Conservation (phyloP, 1,140 invertebrate species). For the Cotesia glomerata region DNA sequence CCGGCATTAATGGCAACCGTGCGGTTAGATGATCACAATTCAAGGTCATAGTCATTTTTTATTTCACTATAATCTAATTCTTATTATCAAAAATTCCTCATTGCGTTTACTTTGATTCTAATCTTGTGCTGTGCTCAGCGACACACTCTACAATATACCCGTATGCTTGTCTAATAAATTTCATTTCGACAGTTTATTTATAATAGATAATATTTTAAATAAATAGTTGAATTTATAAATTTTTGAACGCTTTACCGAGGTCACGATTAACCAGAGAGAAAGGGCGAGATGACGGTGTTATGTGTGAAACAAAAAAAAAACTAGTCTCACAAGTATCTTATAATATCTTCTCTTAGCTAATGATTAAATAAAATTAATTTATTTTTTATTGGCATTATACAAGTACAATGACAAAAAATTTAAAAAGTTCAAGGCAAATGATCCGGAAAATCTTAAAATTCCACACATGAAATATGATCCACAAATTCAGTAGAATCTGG, state of each 20-base stretch:
- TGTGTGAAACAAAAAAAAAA: background rate
- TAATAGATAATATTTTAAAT: background rate
- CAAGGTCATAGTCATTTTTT: slow-evolving; percentile 15
- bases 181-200: too few species aligned
- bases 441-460: background rate
- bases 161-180: too few species aligned
- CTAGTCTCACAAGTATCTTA: background rate
- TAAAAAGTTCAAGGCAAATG: too few species aligned
- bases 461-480: background rate
- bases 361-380: background rate
- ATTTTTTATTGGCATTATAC: background rate
- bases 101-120: background rate
- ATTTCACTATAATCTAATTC: slow-evolving; percentile 5
- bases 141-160: too few species aligned
- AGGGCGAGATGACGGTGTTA: background rate
- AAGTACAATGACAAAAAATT: background rate
- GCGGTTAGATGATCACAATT: slow-evolving; percentile 23
- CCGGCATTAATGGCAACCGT: slow-evolving; percentile 23
- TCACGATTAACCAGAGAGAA: background rate
- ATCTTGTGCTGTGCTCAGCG: too few species aligned
- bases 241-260: background rate
- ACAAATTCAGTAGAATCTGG: too few species aligned
- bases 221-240: background rate
- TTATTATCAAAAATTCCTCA: background rate
- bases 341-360: too few species aligned